Conservation (phyloP, 2,888 invertebrate species). For the Heliconius aoede region DNA sequence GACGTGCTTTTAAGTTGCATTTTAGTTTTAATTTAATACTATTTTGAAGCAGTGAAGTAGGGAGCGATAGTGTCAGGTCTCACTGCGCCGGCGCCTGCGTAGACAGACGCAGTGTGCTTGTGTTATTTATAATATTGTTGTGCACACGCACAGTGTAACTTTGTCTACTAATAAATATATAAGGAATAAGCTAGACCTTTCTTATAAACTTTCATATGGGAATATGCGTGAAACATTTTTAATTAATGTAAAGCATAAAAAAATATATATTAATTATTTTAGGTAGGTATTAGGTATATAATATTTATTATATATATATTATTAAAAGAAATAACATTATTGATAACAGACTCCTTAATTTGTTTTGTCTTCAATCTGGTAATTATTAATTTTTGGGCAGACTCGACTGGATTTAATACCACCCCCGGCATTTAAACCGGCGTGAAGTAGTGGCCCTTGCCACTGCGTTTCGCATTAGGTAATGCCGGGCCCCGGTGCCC, state of each 20-base stretch:
- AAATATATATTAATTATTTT: too few species aligned
- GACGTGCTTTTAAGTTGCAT: not conserved
- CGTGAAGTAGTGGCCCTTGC: too few species aligned
- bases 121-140: conserved; percentile 57
- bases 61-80: conserved; percentile 53
- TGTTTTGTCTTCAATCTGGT: not conserved
- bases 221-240: not conserved
- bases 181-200: conserved; percentile 55
- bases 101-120: too few species aligned
- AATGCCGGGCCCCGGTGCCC: too few species aligned
- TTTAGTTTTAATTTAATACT: conserved; percentile 25
- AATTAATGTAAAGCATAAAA: not conserved
- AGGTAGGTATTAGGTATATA: too few species aligned
- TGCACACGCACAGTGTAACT: conserved; percentile 60
- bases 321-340: too few species aligned
- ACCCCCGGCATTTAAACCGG: too few species aligned
- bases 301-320: too few species aligned
- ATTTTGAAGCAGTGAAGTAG: conserved; percentile 29
- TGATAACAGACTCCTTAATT: not conserved
- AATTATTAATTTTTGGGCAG: too few species aligned
- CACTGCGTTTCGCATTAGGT: too few species aligned
- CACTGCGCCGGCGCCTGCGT: conserved; percentile 56
- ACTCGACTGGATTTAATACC: too few species aligned
- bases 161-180: conserved; percentile 61
- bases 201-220: conserved; percentile 45